Base-by-base conservation (phyloP, 1,140 invertebrate species). In the Littorina saxatilis region DNA sequence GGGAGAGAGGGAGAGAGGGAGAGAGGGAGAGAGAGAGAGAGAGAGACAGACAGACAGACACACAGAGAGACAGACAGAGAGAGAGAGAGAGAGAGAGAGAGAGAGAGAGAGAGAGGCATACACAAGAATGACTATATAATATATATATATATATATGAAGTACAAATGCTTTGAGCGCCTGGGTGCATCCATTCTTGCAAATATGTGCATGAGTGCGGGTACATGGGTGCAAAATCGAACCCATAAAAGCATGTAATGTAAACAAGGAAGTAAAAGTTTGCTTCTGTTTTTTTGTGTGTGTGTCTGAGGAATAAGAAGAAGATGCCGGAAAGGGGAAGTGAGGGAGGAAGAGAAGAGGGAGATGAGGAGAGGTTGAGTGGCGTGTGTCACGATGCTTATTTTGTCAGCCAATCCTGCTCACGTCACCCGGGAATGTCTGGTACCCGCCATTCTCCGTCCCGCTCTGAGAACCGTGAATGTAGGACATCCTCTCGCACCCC, bases 361-460 rank as follows among this genome's bases (percentile, higher is more conserved):
- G 7, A 63, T 4, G 9, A 4, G 40, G 72, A 50, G 72, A 23
- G 37, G 37, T 50, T 78, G 76, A 78, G 76, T 78, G 76, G 76
- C 76, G 76, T 66, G 76, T 78, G 76, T 63, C 76, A 78, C 27
- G 58, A 78, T 32, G 76, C 55, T 78, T 78, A 78, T 78, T 78
- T 78, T 63, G 35, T 63, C 55, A 78, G 58, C 76, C 76, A 78
- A 78, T 78, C 66, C 55, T 63, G 76, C 76, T 43, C 29, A 78
- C 76, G 76, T 78, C 76, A 39, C 5, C 58, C 39, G 37, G 76
- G 76, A 78, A 78, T 78, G 32, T 58, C 13, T 43, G 76, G 55
- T 58, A 77, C 74, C 74, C 23, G 20, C 11, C 29, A 4, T 75
- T n/a, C 43, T 15, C 0, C 35, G 50, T 76, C 50, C 37, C 17